phyloP scores from a whole-genome alignment of 2,888 invertebrate genomes.

The Eutolmus rufibarbis region DNA sequence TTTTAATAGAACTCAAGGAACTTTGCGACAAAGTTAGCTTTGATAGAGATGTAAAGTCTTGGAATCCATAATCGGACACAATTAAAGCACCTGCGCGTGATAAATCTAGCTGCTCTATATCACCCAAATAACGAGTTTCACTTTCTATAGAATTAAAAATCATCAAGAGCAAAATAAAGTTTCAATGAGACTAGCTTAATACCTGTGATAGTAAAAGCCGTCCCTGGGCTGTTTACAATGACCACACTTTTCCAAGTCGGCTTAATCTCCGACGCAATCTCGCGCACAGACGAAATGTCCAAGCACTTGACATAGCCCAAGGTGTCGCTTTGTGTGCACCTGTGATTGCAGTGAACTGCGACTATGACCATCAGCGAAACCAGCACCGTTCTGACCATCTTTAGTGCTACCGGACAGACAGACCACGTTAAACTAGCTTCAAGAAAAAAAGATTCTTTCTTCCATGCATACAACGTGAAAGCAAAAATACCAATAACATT shows the following conservation, averaged over 20 bases:
- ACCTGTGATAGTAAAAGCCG: conserved; percentile 48
- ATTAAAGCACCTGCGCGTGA: conserved; percentile 52
- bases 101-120: conserved; percentile 52
- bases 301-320: conserved; percentile 24
- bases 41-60: conserved; percentile 52
- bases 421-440: not conserved
- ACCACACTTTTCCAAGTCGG: conserved; percentile 48
- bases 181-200: not conserved
- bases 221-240: conserved; percentile 46
- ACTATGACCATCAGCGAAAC: not conserved
- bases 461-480: not conserved
- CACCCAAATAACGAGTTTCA: conserved; percentile 46
- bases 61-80: conserved; percentile 53
- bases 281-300: conserved; percentile 4
- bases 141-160: conserved; percentile 42
- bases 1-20: conserved; percentile 50
- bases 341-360: not conserved
- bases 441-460: not conserved
- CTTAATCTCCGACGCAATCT: conserved; percentile 45
- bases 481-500: not conserved
- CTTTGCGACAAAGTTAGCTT: conserved; percentile 55
- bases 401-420: not conserved
- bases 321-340: not conserved
- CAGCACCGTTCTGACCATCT: not conserved
- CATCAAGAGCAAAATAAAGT: not conserved